phyloP scores from a whole-genome alignment of 2,888 invertebrate genomes.

The Drosophila anceps region DNA sequence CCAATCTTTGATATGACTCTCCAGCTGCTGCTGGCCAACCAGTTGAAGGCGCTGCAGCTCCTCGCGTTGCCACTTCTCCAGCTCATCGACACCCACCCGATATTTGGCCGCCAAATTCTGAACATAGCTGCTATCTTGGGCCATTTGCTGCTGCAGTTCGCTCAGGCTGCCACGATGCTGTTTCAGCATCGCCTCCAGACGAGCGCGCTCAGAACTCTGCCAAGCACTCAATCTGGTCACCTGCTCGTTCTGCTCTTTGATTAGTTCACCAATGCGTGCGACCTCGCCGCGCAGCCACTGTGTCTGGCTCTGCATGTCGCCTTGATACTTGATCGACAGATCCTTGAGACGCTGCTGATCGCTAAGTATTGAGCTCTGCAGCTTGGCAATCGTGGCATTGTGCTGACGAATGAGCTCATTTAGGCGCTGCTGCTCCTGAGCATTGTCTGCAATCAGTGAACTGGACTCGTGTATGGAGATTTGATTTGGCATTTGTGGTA shows the following conservation, averaged over 20 bases:
- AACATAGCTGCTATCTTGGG: conserved; percentile 79
- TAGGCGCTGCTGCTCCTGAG: conserved; percentile 78
- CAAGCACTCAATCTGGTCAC: conserved; percentile 81
- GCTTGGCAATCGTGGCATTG: conserved; percentile 80
- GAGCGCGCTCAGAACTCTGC: conserved; percentile 82
- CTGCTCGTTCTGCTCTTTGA: conserved; percentile 82
- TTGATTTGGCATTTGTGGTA: conserved; percentile 22
- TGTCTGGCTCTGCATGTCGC: conserved; percentile 83
- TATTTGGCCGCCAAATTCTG: conserved; percentile 81
- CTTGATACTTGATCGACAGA: conserved; percentile 78
- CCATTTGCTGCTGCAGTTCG: conserved; percentile 79
- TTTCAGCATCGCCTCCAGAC: conserved; percentile 78
- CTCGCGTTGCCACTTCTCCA: conserved; percentile 83
- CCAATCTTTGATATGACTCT: conserved; percentile 83
- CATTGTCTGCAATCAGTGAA: conserved; percentile 63
- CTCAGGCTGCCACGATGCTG: conserved; percentile 82
- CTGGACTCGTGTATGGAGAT: conserved; percentile 37
- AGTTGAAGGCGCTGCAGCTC: conserved; percentile 82
- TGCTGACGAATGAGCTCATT: conserved; percentile 81
- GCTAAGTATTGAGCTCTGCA: conserved; percentile 79
- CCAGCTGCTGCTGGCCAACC: conserved; percentile 70
- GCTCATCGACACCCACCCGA: conserved; percentile 82
- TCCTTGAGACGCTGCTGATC: conserved; percentile 82
- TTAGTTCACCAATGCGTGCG: conserved; percentile 76
- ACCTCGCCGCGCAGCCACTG: conserved; percentile 82